Percentiles rank a stretch among this genome's conserved stretches.
phyloP scores from a whole-genome alignment of 1,140 invertebrate genomes.

The Apocrypta bakeri region DNA sequence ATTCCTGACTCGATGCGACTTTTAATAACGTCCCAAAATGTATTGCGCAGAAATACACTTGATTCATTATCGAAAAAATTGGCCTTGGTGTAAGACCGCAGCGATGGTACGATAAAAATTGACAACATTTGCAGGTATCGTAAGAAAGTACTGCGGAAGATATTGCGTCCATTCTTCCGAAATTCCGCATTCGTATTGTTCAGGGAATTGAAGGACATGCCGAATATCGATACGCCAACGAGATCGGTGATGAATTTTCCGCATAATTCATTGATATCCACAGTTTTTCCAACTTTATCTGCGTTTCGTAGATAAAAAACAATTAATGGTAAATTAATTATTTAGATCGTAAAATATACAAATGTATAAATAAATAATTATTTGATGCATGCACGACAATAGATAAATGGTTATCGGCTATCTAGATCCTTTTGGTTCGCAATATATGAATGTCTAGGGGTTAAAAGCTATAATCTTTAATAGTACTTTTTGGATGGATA shows the following conservation, averaged over 20 bases:
- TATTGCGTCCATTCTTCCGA: conserved; percentile 56
- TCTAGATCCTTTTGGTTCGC: no score
- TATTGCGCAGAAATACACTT: conserved; percentile 61
- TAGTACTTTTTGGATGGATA: no score
- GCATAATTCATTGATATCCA: conserved; percentile 71
- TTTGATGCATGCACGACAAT: no score
- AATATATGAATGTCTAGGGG: no score
- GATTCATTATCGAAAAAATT: conserved; percentile 58
- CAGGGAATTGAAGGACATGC: conserved; percentile 76
- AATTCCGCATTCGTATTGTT: conserved; percentile 70
- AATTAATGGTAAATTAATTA: no score
- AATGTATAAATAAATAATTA: no score
- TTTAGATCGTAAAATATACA: no score
- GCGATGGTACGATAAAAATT: conserved; percentile 66
- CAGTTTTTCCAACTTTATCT: conserved; percentile 45
- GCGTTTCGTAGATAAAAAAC: no score
- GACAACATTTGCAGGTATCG: conserved; percentile 61
- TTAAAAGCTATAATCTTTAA: no score
- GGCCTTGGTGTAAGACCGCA: conserved; percentile 56
- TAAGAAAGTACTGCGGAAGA: conserved; percentile 59
- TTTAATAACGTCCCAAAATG: conserved; percentile 65
- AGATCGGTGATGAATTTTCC: conserved; percentile 78
- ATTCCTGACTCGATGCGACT: conserved; percentile 60
- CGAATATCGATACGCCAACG: conserved; percentile 77
- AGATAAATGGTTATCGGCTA: no score